phyloP scores from a whole-genome alignment of 2,113 vertebrate species.

The Rhinoptilus africanus region DNA sequence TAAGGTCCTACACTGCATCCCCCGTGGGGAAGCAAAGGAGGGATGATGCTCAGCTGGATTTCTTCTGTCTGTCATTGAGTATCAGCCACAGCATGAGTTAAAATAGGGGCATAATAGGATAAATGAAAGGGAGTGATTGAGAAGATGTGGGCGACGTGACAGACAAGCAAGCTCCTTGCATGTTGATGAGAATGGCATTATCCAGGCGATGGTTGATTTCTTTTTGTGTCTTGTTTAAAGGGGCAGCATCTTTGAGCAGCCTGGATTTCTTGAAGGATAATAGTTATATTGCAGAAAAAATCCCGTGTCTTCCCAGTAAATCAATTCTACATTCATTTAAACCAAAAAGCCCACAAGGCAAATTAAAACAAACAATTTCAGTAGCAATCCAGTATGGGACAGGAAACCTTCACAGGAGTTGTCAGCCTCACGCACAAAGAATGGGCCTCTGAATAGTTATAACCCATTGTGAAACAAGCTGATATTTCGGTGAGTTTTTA shows the following conservation, averaged over 20 bases:
- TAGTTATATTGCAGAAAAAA: not conserved
- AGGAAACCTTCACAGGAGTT: not conserved
- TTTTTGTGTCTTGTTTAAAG: constrained; percentile 68
- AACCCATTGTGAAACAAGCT: not conserved
- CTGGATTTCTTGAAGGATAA: not conserved
- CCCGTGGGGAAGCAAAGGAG: not conserved
- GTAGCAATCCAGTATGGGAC: not conserved
- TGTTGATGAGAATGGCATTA: constrained; percentile 74
- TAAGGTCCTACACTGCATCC: not conserved
- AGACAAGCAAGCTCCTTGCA: constrained; percentile 72
- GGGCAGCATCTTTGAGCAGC: constrained; percentile 23
- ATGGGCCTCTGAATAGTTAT: not conserved
- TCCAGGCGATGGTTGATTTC: constrained; percentile 41
- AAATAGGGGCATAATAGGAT: constrained; percentile 68
- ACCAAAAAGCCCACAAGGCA: not conserved
- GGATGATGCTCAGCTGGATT: constrained; percentile 52
- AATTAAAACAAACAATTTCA: constrained; percentile 16
- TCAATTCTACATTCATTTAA: not conserved
- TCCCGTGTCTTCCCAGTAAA: not conserved
- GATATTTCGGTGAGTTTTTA: not conserved
- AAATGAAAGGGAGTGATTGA: constrained; percentile 76
- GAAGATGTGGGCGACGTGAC: constrained; percentile 73
- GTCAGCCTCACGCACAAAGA: not conserved
- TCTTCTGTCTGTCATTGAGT: constrained; percentile 53
- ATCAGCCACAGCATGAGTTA: constrained; percentile 61